Evolutionary conservation across 1,140 invertebrate genomes (phyloP).

Genomic region (Drosophila rhopaloa): DNA sequence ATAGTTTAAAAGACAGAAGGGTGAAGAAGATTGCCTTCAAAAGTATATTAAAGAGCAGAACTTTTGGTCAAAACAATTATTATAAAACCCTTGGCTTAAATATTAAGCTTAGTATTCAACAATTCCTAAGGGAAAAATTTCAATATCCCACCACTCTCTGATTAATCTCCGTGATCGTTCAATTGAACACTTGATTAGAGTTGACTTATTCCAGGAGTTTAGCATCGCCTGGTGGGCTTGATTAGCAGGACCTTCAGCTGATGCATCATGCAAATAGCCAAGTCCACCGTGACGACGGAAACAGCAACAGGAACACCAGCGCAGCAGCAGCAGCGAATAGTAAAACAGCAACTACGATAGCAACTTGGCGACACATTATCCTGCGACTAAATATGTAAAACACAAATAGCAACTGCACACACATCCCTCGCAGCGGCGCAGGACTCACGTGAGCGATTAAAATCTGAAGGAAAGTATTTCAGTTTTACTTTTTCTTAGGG

Average conservation of each 20-base stretch:
- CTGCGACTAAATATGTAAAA: slow-evolving; percentile 61
- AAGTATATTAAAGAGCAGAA: too few relatives aligned
- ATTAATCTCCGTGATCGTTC: not conserved
- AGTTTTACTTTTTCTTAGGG: slow-evolving; percentile 47
- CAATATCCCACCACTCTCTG: too few relatives aligned
- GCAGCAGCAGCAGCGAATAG: slow-evolving; percentile 5
- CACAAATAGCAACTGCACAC: slow-evolving; percentile 33
- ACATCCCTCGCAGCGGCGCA: slow-evolving; percentile 5
- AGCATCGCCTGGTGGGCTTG: not conserved
- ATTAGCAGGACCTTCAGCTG: not conserved
- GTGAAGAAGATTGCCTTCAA: too few relatives aligned
- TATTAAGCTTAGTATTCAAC: too few relatives aligned
- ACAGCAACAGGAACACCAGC: slow-evolving; percentile 10
- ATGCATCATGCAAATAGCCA: slow-evolving; percentile 60
- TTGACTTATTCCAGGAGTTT: not conserved
- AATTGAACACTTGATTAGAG: slow-evolving; percentile 3
- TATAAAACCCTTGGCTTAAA: too few relatives aligned
- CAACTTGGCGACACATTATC: slow-evolving; percentile 76
- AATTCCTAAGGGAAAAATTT: too few relatives aligned
- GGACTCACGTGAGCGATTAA: slow-evolving; percentile 82
- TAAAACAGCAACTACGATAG: slow-evolving; percentile 33
- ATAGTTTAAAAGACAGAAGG: too few relatives aligned
- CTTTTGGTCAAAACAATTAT: too few relatives aligned
- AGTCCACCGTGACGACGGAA: slow-evolving; percentile 46
- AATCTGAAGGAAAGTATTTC: slow-evolving; percentile 80